Evolutionary conservation across 2,888 invertebrate species (phyloP).

Genomic region (Rhamnusium bicolor): DNA sequence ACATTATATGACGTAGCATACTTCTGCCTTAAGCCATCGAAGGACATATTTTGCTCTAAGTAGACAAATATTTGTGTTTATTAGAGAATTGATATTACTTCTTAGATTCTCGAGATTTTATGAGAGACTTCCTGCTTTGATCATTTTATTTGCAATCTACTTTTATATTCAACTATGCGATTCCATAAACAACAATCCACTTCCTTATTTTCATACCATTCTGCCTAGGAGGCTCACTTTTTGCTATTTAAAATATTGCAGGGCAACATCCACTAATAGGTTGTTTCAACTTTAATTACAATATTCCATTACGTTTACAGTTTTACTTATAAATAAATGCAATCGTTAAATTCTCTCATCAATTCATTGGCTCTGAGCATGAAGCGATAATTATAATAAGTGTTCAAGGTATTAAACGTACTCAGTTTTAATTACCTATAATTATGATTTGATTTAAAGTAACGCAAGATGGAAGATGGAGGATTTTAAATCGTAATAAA

Average conservation of each 20-base stretch:
- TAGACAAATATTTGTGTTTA: neutral
- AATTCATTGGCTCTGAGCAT: conserved; percentile 23
- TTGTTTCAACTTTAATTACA: conserved; percentile 1
- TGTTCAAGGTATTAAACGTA: conserved; percentile 16
- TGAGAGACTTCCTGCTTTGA: neutral
- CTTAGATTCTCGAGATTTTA: neutral
- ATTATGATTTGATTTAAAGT: conserved; percentile 35
- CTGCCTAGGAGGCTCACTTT: neutral
- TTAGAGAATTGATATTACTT: neutral
- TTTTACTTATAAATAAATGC: conserved; percentile 10
- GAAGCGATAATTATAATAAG: conserved; percentile 23
- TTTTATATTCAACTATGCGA: neutral
- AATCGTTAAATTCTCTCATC: neutral
- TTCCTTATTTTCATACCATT: conserved; percentile 13
- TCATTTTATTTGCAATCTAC: neutral
- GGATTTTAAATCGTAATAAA: conserved; percentile 29
- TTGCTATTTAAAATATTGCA: neutral
- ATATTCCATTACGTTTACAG: conserved; percentile 27
- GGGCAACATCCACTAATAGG: neutral
- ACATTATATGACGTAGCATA: no score
- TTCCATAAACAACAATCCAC: neutral
- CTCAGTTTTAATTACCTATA: conserved; percentile 29
- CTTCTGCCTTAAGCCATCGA: no score
- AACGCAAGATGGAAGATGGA: conserved; percentile 8
- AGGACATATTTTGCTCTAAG: no score